Evolutionary conservation across 2,888 invertebrate genomes (phyloP).

Genomic region (Geophilus truncorum): DNA sequence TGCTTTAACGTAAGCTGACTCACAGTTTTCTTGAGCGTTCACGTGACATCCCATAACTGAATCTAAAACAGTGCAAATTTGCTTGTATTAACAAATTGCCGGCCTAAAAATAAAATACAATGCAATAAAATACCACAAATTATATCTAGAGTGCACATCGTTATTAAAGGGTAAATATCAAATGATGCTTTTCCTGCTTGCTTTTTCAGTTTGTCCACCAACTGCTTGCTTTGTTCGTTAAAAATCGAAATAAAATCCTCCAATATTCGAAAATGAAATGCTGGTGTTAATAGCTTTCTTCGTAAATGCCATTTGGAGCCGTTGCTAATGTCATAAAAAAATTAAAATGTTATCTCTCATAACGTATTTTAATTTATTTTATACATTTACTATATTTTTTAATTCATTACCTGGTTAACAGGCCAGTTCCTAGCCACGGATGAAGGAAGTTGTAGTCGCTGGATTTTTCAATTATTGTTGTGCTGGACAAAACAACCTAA

Average conservation of each 20-base stretch:
- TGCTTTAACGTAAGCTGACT: conserved; percentile 49
- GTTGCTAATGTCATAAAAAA: conserved; percentile 41
- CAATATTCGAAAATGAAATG: conserved; percentile 54
- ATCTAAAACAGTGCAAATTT: not conserved
- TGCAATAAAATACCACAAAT: conserved; percentile 49
- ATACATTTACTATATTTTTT: too few species aligned
- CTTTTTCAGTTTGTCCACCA: conserved; percentile 44
- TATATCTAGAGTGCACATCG: conserved; percentile 55
- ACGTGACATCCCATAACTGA: conserved; percentile 51
- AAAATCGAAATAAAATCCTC: conserved; percentile 52
- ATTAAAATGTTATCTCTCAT: too few species aligned
- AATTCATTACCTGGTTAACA: conserved; percentile 33
- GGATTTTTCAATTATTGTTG: conserved; percentile 13
- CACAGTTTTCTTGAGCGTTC: conserved; percentile 48
- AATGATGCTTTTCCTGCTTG: conserved; percentile 43
- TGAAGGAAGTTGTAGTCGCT: conserved; percentile 27
- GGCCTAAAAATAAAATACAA: not conserved
- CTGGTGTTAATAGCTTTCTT: conserved; percentile 52
- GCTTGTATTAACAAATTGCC: not conserved
- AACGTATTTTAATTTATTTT: too few species aligned
- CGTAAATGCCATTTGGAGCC: conserved; percentile 50
- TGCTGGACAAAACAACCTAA: not conserved
- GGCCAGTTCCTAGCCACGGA: conserved; percentile 33
- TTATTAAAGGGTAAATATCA: conserved; percentile 51
- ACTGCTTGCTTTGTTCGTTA: conserved; percentile 50